Conservation (phyloP, 2,797 vertebrate genomes). For the Prionace glauca region DNA sequence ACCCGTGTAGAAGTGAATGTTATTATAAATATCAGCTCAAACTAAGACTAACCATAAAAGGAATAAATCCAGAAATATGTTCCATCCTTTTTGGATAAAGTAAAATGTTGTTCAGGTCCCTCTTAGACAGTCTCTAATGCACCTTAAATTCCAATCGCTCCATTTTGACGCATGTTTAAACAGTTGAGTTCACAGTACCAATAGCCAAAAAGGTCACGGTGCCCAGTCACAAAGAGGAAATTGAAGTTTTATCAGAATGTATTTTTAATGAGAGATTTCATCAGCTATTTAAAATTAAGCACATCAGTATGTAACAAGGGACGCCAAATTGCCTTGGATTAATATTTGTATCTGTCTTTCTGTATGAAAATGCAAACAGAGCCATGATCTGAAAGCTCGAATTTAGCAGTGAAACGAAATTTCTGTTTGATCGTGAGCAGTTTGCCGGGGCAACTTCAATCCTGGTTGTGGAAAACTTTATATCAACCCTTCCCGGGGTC, state of each 20-base stretch:
- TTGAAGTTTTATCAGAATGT: background rate
- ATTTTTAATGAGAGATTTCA: background rate
- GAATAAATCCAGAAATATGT: background rate
- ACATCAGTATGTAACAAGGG: background rate
- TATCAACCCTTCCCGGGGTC: background rate
- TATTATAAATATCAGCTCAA: background rate
- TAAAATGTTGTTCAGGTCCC: background rate
- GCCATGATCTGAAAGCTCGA: background rate
- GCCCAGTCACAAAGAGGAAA: background rate
- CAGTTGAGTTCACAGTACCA: background rate
- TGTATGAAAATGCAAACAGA: background rate
- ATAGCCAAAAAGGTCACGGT: background rate
- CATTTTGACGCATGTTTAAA: background rate
- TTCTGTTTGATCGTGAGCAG: background rate
- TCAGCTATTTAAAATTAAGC: background rate
- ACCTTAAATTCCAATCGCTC: background rate
- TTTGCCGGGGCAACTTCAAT: background rate
- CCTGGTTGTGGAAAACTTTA: background rate
- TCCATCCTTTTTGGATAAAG: background rate
- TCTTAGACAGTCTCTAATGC: background rate
- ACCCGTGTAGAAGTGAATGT: background rate
- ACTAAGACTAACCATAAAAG: background rate
- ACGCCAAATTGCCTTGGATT: background rate
- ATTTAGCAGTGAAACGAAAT: background rate
- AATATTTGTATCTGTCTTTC: background rate